Evolutionary conservation across 2,113 vertebrate genomes (phyloP).

Genomic region (Hippocampus comes): DNA sequence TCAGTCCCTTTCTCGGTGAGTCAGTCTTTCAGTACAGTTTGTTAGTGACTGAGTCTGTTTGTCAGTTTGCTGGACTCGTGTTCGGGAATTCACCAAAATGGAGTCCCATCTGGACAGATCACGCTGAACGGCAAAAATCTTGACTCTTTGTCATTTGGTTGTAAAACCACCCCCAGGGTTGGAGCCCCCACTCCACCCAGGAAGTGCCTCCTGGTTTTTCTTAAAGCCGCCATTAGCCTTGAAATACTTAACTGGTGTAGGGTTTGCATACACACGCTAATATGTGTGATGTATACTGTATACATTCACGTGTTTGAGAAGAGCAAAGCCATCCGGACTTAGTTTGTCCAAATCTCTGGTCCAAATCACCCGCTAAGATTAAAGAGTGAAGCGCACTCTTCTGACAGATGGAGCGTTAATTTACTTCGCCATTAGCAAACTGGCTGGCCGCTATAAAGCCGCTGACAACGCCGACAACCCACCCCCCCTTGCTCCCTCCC

Average conservation of each 20-base stretch:
- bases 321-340: slow-evolving; percentile 26
- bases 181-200: too few relatives aligned
- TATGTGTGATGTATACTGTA: neutral
- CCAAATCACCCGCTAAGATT: slow-evolving; percentile 65
- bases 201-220: too few relatives aligned
- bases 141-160: too few relatives aligned
- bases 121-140: too few relatives aligned
- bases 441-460: slow-evolving; percentile 19
- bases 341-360: slow-evolving; percentile 56
- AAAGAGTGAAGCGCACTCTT: slow-evolving; percentile 54
- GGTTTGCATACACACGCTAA: neutral
- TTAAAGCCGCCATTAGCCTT: too few relatives aligned
- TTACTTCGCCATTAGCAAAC: slow-evolving; percentile 66
- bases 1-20: neutral
- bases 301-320: slow-evolving; percentile 18
- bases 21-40: neutral
- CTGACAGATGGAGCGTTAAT: slow-evolving; percentile 72
- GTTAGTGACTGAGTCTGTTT: too few relatives aligned
- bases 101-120: too few relatives aligned
- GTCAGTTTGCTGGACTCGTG: too few relatives aligned
- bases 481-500: neutral
- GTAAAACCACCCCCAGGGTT: too few relatives aligned
- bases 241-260: slow-evolving; percentile 7
- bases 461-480: neutral
- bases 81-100: too few relatives aligned